Evolutionary conservation across 2,888 invertebrate species (phyloP), one percentile per base, ranked within the genome.

Genomic region (Brachypalpus laphriformis): DNA sequence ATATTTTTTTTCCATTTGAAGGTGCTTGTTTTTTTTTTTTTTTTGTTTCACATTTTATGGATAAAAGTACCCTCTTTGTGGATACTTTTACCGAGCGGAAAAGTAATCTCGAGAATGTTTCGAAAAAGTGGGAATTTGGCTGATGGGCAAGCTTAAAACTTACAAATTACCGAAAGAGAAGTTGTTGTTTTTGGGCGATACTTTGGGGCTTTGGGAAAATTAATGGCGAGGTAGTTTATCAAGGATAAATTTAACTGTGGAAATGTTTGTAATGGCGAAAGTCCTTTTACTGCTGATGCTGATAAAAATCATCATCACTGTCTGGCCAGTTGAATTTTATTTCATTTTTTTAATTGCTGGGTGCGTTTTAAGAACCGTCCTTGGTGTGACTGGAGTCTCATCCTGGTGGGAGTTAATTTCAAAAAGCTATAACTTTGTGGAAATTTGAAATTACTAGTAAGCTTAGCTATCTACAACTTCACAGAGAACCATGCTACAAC

Each of bases 141-240:
- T 76, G 76, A 76, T 68, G 47, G 68, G 66, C 68, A 57, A 76
- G 57, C 68, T 65, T 49, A 42, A 51, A 40, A 59, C 65, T 66
- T 75, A 49, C 49, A 66, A 76, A 76, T 68, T 76, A 68, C 57
- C 37, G 28, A 18, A 7, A 16, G 28, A 28, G 22, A 54, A 34
- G 54, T 63, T 63, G 40, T 16, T 56, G n/a, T 75, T 25, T 25
- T 56, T 47, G 47, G 37, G 61, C 25, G 37, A 51, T 59, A 59
- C 25, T 57, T 71, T 20, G 11, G 31, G 45, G 71, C 34, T 71
- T 57, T 59, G 6, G 8, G 9, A 40, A n/a, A 68, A 68, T 68
- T 42, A 68, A 76, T 68, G 57, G 25, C 40, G 20, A 28, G 49
- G 68, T 68, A 59, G 76, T 76, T 66, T 57, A 68, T 66, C 76